phyloP scores from a whole-genome alignment of 1,140 invertebrate species.

The Habropoda laboriosa region DNA sequence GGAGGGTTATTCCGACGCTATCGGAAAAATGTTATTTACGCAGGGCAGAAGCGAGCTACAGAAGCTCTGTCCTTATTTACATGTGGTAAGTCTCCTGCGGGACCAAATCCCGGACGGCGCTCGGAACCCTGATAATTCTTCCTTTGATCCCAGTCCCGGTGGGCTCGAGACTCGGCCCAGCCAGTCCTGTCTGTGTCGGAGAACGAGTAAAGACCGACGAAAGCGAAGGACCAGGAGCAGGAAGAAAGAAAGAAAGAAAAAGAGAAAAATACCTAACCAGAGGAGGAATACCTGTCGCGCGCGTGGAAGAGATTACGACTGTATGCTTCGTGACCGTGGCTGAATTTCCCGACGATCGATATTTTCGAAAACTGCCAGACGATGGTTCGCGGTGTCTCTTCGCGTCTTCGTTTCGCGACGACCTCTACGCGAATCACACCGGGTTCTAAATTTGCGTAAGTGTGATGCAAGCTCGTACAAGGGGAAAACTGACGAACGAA shows the following conservation, averaged over 20 bases:
- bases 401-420: too few species aligned
- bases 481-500: background rate
- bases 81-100: conserved; percentile 82
- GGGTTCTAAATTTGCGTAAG: too few species aligned
- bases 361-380: background rate
- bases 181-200: conserved; percentile 60
- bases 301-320: conserved; percentile 14
- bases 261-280: conserved; percentile 55
- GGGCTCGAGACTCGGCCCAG: conserved; percentile 71
- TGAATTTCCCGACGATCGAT: background rate
- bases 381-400: too few species aligned
- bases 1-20: conserved; percentile 75
- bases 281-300: conserved; percentile 57
- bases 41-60: conserved; percentile 71
- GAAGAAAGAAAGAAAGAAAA: conserved; percentile 37
- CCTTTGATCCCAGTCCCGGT: conserved; percentile 81
- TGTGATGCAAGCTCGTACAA: too few species aligned
- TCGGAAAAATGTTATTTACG: conserved; percentile 82
- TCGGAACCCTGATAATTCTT: conserved; percentile 82
- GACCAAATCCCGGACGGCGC: conserved; percentile 81
- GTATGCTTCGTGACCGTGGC: background rate
- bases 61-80: conserved; percentile 81
- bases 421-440: too few species aligned
- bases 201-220: conserved; percentile 64
- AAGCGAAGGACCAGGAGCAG: background rate